Conservation (phyloP, 2,797 vertebrate genomes). For the Halcyon chelicuti region DNA sequence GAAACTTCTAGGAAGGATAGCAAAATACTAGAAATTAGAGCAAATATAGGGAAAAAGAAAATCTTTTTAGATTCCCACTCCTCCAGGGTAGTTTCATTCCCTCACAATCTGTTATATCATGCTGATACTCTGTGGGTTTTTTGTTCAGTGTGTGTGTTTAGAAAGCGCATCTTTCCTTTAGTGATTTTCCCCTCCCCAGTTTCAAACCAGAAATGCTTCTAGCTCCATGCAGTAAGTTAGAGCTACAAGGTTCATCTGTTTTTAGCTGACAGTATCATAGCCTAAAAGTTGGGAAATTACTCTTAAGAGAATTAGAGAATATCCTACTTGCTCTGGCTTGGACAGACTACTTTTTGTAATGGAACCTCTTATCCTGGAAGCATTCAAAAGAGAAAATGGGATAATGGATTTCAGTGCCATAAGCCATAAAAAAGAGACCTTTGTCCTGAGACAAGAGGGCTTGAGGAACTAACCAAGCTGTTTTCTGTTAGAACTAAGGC, state of each 20-base stretch:
- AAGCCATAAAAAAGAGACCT: not conserved
- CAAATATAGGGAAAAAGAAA: not conserved
- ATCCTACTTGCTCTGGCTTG: not conserved
- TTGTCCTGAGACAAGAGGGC: not conserved
- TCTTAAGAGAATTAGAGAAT: not conserved
- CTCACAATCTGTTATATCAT: not conserved
- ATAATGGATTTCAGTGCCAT: not conserved
- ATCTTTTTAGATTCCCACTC: not conserved
- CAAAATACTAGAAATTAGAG: rapidly evolving
- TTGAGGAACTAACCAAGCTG: not conserved
- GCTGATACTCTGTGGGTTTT: not conserved
- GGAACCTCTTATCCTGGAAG: not conserved
- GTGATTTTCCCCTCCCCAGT: not conserved
- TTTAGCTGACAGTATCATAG: not conserved
- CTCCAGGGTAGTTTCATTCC: not conserved
- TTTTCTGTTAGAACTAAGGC: not conserved
- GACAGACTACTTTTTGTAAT: not conserved
- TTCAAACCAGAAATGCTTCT: not conserved
- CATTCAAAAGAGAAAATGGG: slow-evolving; percentile 3
- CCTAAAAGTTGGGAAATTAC: not conserved
- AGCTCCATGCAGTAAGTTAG: not conserved
- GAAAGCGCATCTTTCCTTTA: not conserved
- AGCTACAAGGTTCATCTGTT: not conserved
- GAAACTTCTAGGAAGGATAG: not conserved
- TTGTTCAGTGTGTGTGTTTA: not conserved